Percentiles rank a stretch among this genome's conserved stretches.
These are phyloP conservation scores for Copidosoma aretas DNA, from an alignment of 2,888 invertebrate genomes.

Conservation along the genomic window DNA sequence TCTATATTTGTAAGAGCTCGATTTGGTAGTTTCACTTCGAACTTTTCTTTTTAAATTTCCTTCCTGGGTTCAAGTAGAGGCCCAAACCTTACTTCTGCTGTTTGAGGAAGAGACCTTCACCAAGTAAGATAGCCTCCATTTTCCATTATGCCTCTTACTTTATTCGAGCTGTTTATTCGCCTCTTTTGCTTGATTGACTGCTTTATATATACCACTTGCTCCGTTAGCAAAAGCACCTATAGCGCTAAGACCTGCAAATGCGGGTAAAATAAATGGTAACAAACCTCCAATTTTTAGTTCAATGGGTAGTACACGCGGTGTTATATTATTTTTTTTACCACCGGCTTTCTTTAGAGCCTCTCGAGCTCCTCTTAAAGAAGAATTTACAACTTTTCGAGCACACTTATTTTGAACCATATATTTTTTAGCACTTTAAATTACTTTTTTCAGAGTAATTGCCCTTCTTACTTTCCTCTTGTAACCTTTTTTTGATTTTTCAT, in stretches of 20 bases:
- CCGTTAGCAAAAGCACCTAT: not conserved
- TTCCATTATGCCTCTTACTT: not conserved
- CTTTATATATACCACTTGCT: not conserved
- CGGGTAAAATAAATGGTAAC: not conserved
- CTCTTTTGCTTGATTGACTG: not conserved
- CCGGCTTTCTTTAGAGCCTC: slow-evolving; percentile 25
- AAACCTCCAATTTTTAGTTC: not conserved
- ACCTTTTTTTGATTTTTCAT: not conserved
- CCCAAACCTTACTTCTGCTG: not conserved
- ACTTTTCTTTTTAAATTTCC: no score
- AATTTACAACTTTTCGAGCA: not conserved
- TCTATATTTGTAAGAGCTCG: no score
- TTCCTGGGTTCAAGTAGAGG: not conserved
- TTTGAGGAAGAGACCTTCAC: not conserved
- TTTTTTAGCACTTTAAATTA: not conserved
- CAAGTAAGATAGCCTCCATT: not conserved
- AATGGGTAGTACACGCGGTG: not conserved
- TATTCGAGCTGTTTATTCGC: not conserved
- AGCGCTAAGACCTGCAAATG: not conserved
- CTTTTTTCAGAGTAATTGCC: not conserved
- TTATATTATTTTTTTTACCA: slow-evolving; percentile 28
- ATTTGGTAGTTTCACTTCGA: no score
- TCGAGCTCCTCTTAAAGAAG: not conserved
- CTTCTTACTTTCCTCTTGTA: no score
- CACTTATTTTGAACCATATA: not conserved